Evolutionary conservation across 2,113 vertebrate species (phyloP), one percentile per base, ranked within the genome.

Genomic region (Tachuris rubrigastra): DNA sequence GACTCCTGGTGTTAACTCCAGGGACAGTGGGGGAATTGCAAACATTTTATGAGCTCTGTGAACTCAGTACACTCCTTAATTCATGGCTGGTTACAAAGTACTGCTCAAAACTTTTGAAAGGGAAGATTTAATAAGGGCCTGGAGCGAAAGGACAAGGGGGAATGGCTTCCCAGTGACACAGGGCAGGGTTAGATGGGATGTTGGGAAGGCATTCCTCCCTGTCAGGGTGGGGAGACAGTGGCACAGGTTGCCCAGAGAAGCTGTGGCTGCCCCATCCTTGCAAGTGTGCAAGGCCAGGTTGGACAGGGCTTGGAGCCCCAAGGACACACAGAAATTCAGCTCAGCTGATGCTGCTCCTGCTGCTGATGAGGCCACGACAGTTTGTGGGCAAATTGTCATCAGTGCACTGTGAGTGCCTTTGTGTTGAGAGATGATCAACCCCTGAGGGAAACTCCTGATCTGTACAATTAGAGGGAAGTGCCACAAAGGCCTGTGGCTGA

Each of bases 141-240:
- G 53, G 18, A 55, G 30, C 1, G 11, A 20, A 30, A 55, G 30
- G 53, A 19, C 39, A 75, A 71, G 10, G 52, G 49, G 53, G 5
- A 67, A 18, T 2, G 17, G 37, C 37, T 52, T 52, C 50, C 50
- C 50, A 50, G 8, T 68, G 44, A 27, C 55, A 69, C 28, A 23
- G 15, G 39, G 13, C 41, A 55, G 16, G 56, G 8, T 0, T 41
- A 0, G 35, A 30, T 31, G 41, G 49, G 13, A 56, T 42, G 14
- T 6, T 35, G 20, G 16, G 49, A 3, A 47, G n/a, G 24, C n/a
- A 63, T 56, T n/a, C 0, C 0, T 53, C 8, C 12, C n/a, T 25
- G 41, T 0, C 19, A 69, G 23, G 33, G 11, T 37, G 27, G 12
- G 1, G 0, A 71, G n/a, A 5, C 30, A n/a, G 47, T 53, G 74